Conservation (phyloP, 2,888 invertebrate species). For the Folsomia candida region DNA sequence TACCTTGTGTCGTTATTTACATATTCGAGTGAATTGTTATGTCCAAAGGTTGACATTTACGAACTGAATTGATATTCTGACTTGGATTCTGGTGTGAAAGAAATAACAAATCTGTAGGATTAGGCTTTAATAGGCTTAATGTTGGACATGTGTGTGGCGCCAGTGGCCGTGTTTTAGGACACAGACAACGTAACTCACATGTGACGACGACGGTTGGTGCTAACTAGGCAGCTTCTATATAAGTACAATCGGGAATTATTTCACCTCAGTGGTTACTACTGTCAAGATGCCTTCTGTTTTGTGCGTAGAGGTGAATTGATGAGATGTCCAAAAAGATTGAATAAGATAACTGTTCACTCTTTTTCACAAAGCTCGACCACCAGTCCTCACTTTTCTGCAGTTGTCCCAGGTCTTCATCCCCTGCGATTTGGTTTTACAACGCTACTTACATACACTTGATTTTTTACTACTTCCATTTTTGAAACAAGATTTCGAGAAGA, state of each 20-base stretch:
- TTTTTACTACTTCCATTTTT: not conserved
- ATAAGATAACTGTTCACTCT: not conserved
- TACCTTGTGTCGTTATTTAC: too few species aligned
- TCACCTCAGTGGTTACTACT: not conserved
- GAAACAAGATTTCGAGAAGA: not conserved
- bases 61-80: too few species aligned
- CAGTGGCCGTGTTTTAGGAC: not conserved
- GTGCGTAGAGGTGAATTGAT: not conserved
- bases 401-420: not conserved
- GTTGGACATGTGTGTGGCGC: too few species aligned
- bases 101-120: not conserved
- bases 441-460: not conserved
- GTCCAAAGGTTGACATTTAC: too few species aligned
- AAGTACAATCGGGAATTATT: not conserved
- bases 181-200: not conserved
- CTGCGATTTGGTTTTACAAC: too few species aligned
- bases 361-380: too few species aligned
- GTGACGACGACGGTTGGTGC: not conserved
- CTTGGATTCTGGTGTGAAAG: not conserved
- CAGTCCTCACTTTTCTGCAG: not conserved
- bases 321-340: constrained; percentile 5
- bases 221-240: not conserved
- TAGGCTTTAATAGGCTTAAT: too few species aligned
- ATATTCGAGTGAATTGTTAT: too few species aligned
- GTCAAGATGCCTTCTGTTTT: not conserved